Conservation (phyloP, 2,113 vertebrate genomes). For the Riparia riparia region DNA sequence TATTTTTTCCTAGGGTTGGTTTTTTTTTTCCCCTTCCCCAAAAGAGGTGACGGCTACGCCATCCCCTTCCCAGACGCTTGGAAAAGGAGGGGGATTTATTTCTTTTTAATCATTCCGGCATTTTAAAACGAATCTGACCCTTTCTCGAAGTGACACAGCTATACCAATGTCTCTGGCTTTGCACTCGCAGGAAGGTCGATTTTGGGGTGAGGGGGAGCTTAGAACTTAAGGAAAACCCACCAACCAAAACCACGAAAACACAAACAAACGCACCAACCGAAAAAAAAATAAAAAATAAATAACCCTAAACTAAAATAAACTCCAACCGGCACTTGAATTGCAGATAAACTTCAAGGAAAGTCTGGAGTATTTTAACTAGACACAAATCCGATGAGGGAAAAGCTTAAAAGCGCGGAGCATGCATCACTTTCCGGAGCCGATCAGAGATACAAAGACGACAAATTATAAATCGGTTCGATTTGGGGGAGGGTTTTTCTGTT, state of each 20-base stretch:
- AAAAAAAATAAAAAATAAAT: too few species aligned
- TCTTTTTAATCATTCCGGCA: not conserved
- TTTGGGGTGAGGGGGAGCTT: not conserved
- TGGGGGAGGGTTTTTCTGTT: not conserved
- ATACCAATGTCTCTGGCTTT: not conserved
- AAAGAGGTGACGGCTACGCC: not conserved
- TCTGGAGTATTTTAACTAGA: slow-evolving; percentile 74
- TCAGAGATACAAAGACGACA: slow-evolving; percentile 38
- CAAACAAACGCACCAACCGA: not conserved
- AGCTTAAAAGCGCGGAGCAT: slow-evolving; percentile 34
- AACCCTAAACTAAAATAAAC: not conserved
- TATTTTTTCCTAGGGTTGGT: not conserved
- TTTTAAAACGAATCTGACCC: not conserved
- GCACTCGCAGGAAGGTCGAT: not conserved
- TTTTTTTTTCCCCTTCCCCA: not conserved
- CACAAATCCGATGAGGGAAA: slow-evolving; percentile 60
- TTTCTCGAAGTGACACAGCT: not conserved
- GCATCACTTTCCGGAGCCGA: slow-evolving; percentile 28
- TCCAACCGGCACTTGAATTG: slow-evolving; percentile 51
- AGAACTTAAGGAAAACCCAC: not conserved
- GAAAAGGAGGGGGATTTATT: not conserved
- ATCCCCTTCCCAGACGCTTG: not conserved
- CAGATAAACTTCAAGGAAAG: slow-evolving; percentile 73
- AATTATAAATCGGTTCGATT: slow-evolving; percentile 34
- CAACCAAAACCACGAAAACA: not conserved